phyloP scores from a whole-genome alignment of 2,113 vertebrate genomes.

The Mormyrus lacerda region DNA sequence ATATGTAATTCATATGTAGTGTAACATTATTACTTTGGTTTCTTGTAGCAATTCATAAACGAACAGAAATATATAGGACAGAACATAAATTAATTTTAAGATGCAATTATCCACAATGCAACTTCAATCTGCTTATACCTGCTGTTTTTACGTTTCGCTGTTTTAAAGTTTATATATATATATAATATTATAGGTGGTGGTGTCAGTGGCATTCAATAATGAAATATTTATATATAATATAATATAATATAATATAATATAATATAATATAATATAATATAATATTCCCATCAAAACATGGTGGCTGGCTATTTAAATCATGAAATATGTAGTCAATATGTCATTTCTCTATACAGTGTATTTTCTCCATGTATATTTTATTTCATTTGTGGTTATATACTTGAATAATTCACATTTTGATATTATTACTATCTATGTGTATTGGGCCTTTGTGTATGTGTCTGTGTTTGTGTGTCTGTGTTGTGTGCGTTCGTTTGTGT shows the following conservation, averaged over 20 bases:
- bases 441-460: background rate
- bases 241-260: background rate
- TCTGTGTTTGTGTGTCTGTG: background rate
- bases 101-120: background rate
- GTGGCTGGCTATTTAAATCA: background rate
- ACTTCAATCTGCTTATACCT: background rate
- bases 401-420: background rate
- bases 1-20: background rate
- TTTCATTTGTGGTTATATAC: background rate
- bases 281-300: background rate
- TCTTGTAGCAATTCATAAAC: background rate
- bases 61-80: background rate
- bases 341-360: background rate
- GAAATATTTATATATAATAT: background rate
- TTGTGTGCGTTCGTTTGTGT: too few relatives aligned
- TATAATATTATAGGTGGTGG: background rate
- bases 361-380: background rate
- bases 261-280: background rate
- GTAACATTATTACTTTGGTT: background rate
- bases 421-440: background rate
- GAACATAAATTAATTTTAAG: background rate
- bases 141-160: background rate
- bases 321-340: background rate
- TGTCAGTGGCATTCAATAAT: background rate
- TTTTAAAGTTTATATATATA: background rate